These are phyloP conservation scores for Leptinotarsa juncta DNA, from an alignment of 2,888 invertebrate species.

Conservation along the genomic window DNA sequence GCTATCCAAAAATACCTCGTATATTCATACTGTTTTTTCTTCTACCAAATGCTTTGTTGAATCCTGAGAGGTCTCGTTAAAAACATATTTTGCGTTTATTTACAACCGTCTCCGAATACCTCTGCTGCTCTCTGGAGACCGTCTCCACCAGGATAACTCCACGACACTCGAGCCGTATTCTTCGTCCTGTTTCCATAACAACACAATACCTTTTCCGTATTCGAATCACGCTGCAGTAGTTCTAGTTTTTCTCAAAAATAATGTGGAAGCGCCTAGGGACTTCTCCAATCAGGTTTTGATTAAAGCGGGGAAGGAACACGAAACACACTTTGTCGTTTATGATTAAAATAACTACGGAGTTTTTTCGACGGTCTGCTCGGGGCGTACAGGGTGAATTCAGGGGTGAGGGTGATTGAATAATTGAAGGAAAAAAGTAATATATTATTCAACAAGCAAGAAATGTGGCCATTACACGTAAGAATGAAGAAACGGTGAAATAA, in stretches of 20 bases:
- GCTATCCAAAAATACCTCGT: too few species aligned
- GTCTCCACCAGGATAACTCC: background rate
- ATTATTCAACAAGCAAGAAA: background rate
- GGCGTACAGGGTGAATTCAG: background rate
- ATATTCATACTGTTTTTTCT: too few species aligned
- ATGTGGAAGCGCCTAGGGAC: slow-evolving; percentile 4
- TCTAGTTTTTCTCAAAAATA: slow-evolving; percentile 13
- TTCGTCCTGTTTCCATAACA: slow-evolving; percentile 11
- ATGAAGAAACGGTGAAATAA: too few species aligned
- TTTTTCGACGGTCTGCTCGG: background rate
- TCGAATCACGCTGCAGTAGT: background rate
- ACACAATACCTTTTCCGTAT: slow-evolving; percentile 1
- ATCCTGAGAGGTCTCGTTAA: too few species aligned
- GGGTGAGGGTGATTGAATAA: background rate
- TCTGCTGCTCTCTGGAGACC: background rate
- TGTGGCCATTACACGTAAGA: too few species aligned
- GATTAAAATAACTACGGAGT: slow-evolving; percentile 18
- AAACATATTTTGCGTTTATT: background rate
- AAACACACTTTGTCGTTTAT: slow-evolving; percentile 17
- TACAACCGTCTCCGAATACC: background rate
- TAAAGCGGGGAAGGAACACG: slow-evolving; percentile 6
- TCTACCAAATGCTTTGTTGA: too few species aligned
- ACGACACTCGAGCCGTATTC: background rate
- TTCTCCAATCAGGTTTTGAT: slow-evolving; percentile 17
- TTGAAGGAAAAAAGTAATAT: background rate